Evolutionary conservation across 2,113 vertebrate genomes (phyloP), one percentile per base, ranked within the genome.

Genomic region (Dicerorhinus sumatrensis): DNA sequence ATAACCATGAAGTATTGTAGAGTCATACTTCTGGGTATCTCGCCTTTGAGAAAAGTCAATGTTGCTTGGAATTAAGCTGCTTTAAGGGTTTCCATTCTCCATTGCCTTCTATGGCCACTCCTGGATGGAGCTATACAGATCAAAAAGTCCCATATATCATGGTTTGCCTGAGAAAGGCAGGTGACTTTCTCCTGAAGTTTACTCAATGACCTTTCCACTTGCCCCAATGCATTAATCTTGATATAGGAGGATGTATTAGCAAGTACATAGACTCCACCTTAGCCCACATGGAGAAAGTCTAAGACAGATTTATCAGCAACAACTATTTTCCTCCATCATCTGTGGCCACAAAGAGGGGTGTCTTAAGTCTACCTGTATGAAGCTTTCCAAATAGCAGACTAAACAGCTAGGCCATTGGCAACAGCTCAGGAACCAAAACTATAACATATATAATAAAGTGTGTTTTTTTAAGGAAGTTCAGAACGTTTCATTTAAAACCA

Each of bases 91-190:
- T 29, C 29, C 17, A 20, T 54, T 54, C 51, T 54, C 51, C 51
- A 54, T 54, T 54, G 51, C 12, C 51, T 54, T 54, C 13, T 14
- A 13, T 54, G 51, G 12, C 51, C 51, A 54, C 51, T 11, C 51
- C 51, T 54, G 51, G 51, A 54, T 54, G 12, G 51, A 54, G 51
- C 51, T 54, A 54, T 54, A 51, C 51, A 36, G 33, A 2, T n/a
- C 0, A 0, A 14, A n/a, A 14, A 14, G 25, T 23, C 7, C 11
- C 33, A 12, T 4, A 4, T 2, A 56, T n/a, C 33, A n/a, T 5
- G n/a, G 51, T 16, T 12, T 80, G 29, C n/a, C 58, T 58, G 33
- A 80, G 77, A 58, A 58, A 80, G 13, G 33, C 33, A 80, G 12
- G 23, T 16, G 11, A 1, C 33, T 27, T 56, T 80, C 54, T 27